Conservation (phyloP, 1,140 invertebrate species). For the Rhyzopertha dominica region DNA sequence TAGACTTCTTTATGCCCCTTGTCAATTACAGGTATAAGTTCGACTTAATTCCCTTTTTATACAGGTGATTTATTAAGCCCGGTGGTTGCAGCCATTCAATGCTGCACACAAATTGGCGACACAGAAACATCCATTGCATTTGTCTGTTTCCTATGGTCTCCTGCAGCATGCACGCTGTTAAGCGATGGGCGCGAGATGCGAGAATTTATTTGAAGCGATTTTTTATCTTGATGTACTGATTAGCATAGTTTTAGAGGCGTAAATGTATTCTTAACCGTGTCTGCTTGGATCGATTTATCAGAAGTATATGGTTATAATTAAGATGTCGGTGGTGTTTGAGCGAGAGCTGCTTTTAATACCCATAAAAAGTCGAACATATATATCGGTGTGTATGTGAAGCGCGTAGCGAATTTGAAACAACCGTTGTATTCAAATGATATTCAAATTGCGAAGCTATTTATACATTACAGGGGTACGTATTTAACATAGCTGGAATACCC, state of each 20-base stretch:
- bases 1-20: no score
- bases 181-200: conserved; percentile 1
- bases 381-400: conserved; percentile 2
- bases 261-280: conserved; percentile 11
- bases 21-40: no score
- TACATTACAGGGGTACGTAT: conserved; percentile 12
- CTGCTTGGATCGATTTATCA: conserved; percentile 25
- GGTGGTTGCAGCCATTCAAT: no score
- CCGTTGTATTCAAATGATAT: conserved; percentile 19
- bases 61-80: no score
- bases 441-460: conserved; percentile 12
- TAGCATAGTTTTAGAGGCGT: conserved; percentile 29
- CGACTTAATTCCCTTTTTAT: no score
- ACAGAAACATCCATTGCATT: no score
- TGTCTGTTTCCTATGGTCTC: no score
- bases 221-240: conserved; percentile 28
- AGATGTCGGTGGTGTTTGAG: no score
- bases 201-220: conserved; percentile 27
- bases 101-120: no score
- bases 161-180: no score
- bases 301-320: conserved; percentile 29
- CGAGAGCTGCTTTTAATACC: conserved; percentile 18
- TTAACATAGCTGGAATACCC: conserved; percentile 20
- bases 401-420: conserved; percentile 4
- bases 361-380: conserved; percentile 12